A percentile compares a stretch with the other conserved stretches of the same genome.
These are phyloP conservation scores for Caenorhabditis uteleia DNA, from an alignment of 2,888 invertebrate genomes.

Conservation along the genomic window DNA sequence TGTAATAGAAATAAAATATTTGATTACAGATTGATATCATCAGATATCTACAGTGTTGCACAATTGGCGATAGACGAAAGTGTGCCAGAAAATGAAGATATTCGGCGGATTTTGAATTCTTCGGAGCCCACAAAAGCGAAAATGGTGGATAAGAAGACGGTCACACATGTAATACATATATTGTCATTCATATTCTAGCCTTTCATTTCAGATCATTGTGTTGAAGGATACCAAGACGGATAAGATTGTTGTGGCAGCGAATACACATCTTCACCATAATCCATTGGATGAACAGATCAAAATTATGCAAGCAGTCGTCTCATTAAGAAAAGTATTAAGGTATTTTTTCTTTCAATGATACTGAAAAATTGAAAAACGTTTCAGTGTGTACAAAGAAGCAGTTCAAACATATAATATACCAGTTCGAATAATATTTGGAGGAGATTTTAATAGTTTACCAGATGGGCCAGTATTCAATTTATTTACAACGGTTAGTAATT, in stretches of 20 bases:
- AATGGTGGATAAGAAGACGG: slow-evolving; percentile 14
- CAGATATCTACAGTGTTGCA: slow-evolving; percentile 2
- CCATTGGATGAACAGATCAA: slow-evolving; percentile 89
- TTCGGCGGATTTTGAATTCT: slow-evolving; percentile 10
- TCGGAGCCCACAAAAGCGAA: slow-evolving; percentile 1
- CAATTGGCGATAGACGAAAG: slow-evolving; percentile 8
- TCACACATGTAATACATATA: slow-evolving; percentile 13
- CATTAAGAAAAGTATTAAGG: slow-evolving; percentile 7
- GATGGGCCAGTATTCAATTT: slow-evolving; percentile 77
- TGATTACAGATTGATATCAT: slow-evolving; percentile 4
- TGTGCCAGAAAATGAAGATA: slow-evolving; percentile 11
- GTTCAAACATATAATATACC: background rate
- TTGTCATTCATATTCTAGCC: background rate
- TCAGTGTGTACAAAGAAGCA: slow-evolving; percentile 1
- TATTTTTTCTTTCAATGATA: background rate
- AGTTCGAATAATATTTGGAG: slow-evolving; percentile 79
- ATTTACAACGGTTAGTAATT: slow-evolving; percentile 74
- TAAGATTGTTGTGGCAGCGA: slow-evolving; percentile 75
- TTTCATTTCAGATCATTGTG: slow-evolving; percentile 10
- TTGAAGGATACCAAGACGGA: background rate
- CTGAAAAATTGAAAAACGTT: background rate
- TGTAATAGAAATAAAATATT: slow-evolving; percentile 14
- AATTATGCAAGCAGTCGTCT: slow-evolving; percentile 77
- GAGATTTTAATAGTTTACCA: slow-evolving; percentile 90
- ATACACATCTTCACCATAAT: slow-evolving; percentile 92